phyloP scores from a whole-genome alignment of 2,113 vertebrate species.

The rat (Rattus norvegicus) region GRCr8 NC_086029.1:85558501-85559000 shows the following conservation, averaged over 20 bases:
- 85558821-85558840: neutral
- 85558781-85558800: neutral
- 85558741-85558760: neutral
- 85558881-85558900: neutral
- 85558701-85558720: too few species aligned
- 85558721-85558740: neutral
- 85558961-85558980: neutral
- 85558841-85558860: neutral
- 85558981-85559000: neutral
- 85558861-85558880: neutral
- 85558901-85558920: neutral
- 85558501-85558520: neutral
- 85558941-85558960: neutral
- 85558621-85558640: neutral
- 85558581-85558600: conserved; percentile 33
- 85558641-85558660: neutral
- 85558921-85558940: neutral
- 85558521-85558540: neutral
- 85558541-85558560: neutral
- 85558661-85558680: conserved; percentile 16
- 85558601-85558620: neutral
- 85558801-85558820: neutral
- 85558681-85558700: neutral
- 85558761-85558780: neutral
- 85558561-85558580: neutral